Percentiles rank a stretch among this genome's conserved stretches.
These are phyloP conservation scores for Cephalopachus bancanus DNA, from an alignment of 2,797 vertebrate species.

Conservation along the genomic window DNA sequence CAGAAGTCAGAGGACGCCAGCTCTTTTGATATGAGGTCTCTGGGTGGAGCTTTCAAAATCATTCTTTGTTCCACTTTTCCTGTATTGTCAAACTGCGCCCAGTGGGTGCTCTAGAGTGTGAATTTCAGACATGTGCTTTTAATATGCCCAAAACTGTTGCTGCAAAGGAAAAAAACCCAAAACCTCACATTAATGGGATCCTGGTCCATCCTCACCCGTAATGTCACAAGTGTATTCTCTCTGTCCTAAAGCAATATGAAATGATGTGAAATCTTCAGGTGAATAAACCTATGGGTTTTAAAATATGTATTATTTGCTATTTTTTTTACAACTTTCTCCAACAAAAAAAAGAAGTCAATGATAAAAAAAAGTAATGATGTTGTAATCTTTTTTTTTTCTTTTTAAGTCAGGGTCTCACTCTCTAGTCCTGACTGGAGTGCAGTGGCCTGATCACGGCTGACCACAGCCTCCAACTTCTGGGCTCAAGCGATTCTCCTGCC, in stretches of 20 bases:
- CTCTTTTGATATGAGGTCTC: slow-evolving; percentile 59
- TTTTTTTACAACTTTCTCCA: slow-evolving; percentile 23
- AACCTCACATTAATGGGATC: slow-evolving; percentile 1
- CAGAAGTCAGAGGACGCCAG: neutral
- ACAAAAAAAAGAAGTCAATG: slow-evolving; percentile 8
- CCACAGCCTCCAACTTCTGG: too few species aligned
- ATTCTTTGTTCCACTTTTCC: slow-evolving; percentile 64
- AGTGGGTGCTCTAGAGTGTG: neutral
- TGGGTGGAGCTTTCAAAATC: slow-evolving; percentile 49
- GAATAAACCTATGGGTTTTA: slow-evolving; percentile 27
- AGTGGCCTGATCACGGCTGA: too few species aligned
- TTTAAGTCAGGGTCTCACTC: too few species aligned
- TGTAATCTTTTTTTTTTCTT: too few species aligned
- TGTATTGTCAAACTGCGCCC: neutral
- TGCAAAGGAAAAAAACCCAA: slow-evolving; percentile 48
- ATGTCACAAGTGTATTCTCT: slow-evolving; percentile 2
- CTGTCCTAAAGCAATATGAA: neutral
- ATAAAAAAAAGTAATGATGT: neutral
- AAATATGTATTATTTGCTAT: neutral
- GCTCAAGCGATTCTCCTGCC: too few species aligned
- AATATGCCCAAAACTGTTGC: slow-evolving; percentile 68
- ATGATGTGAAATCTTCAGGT: neutral
- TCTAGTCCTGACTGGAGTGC: too few species aligned
- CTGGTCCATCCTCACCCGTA: neutral
- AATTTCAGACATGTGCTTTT: slow-evolving; percentile 59